Evolutionary conservation across 2,888 invertebrate species (phyloP).

Genomic region (Drosophila sordidula): DNA sequence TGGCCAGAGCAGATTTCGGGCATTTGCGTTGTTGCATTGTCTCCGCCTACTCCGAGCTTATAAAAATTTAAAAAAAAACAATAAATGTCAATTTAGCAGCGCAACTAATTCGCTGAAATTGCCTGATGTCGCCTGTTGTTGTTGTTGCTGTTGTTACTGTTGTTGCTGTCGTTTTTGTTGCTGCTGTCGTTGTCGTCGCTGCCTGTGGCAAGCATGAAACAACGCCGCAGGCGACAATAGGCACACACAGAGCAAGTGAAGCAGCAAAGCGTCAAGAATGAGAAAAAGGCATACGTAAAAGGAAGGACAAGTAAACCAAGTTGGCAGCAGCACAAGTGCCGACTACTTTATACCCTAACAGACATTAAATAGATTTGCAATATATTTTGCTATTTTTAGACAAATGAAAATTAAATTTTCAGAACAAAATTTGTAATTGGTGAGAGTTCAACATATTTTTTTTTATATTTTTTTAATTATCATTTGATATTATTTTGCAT

Average conservation of each 20-base stretch:
- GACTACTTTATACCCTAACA: constrained; percentile 3
- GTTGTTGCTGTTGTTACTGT: neutral
- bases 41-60: constrained; percentile 39
- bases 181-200: constrained; percentile 1
- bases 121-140: constrained; percentile 12
- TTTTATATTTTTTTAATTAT: no score
- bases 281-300: constrained; percentile 6
- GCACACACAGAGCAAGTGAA: neutral
- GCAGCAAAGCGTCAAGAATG: constrained; percentile 1
- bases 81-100: constrained; percentile 74
- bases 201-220: constrained; percentile 39
- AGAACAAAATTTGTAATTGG: no score
- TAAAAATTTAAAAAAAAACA: constrained; percentile 71
- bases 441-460: no score
- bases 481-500: no score
- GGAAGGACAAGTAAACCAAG: neutral
- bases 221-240: constrained; percentile 42
- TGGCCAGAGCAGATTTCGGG: constrained; percentile 13
- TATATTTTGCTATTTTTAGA: no score
- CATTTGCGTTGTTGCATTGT: constrained; percentile 17
- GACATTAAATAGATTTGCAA: no score
- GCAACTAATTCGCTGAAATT: constrained; percentile 62
- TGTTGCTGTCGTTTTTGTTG: neutral
- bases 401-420: no score
- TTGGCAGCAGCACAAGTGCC: neutral